Evolutionary conservation across 2,888 invertebrate species (phyloP), one percentile per base, ranked within the genome.

Genomic region (Pseudococcus longispinus): DNA sequence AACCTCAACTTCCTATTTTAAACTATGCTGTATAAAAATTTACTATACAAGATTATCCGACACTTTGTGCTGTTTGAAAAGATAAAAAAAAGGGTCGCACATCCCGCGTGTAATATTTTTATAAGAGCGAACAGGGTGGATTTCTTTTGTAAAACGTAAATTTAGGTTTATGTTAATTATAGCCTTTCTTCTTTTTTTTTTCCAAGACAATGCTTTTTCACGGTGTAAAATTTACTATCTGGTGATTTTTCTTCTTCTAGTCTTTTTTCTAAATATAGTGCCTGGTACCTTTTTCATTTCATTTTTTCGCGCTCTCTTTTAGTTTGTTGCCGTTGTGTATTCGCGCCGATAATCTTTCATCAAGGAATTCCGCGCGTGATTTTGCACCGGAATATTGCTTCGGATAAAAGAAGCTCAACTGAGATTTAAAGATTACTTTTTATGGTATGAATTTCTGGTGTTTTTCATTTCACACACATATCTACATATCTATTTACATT

Each of bases 81-180:
- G 42, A 20, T 80, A 42, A 32, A 80, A 80, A 42, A 80, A 80
- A 20, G 42, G 77, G 20, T 80, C 13, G 77, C 60, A 9, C 6
- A 60, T 65, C 26, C 42, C 77, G 77, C 18, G 26, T 80, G 42
- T 80, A 80, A 80, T 80, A 80, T 80, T 80, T 80, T 80, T 80
- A 42, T 29, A 80, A 80, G 42, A 32, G 42, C 77, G 42, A 9
- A 23, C 77, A n/a, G 20, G 37, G 77, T 80, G 13, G 42, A 80
- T 80, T 80, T 80, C 77, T 80, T 37, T 80, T 80, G 42, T 80
- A 80, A 80, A 80, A 42, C 20, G 77, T 80, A 80, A 80, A 80
- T 80, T 80, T 42, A 80, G 77, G 77, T 80, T 80, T 80, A 80
- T 80, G 77, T 80, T 80, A 80, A 80, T 80, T 80, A 80, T 80